Base-by-base conservation (phyloP, 2,113 vertebrate species). In the Istiophorus platypterus region DNA sequence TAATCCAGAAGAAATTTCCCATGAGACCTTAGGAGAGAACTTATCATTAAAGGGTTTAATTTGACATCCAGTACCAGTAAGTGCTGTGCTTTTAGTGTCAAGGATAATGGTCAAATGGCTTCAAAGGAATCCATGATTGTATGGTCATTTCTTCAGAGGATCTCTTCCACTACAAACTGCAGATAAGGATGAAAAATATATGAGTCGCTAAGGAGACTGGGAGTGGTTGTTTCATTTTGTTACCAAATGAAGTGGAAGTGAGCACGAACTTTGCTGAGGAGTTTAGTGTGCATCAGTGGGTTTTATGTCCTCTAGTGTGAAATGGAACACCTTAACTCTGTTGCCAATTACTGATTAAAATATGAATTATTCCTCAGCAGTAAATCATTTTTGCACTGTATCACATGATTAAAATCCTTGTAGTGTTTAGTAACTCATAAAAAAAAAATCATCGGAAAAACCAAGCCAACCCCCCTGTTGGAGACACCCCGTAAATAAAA, bases 11-110 rank as follows among this genome's bases (percentile, higher is more conserved):
- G 89, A 94, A 93, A 95, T 92, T 94, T 94, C 93, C 85, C 86
- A 89, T 81, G 94, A 94, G 94, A 92, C 89, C 85, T 80, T 88
- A 70, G 76, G 81, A 91, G 86, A 89, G 81, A 92, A 93, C 64
- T 91, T 94, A 94, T 95, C 92, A 93, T 94, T 95, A 94, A 93
- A 93, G 88, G 86, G 85, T 92, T 94, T 95, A 90, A 95, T 95
- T 95, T 94, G 92, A 90, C 90, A 90, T 94, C 89, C 93, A 92
- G 94, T 91, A 91, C 92, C 93, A 92, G 90, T 83, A 87, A 90
- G 92, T 91, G 93, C 89, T 83, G 85, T 78, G 90, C 86, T 83
- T 92, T 91, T 72, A 80, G 87, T 92, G 94, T 94, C 92, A 94
- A 94, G 93, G 93, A 92, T 93, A 94, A 92, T 85, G 91, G 91